Conservation (phyloP, 2,113 vertebrate species). For the Dipodomys spectabilis region DNA sequence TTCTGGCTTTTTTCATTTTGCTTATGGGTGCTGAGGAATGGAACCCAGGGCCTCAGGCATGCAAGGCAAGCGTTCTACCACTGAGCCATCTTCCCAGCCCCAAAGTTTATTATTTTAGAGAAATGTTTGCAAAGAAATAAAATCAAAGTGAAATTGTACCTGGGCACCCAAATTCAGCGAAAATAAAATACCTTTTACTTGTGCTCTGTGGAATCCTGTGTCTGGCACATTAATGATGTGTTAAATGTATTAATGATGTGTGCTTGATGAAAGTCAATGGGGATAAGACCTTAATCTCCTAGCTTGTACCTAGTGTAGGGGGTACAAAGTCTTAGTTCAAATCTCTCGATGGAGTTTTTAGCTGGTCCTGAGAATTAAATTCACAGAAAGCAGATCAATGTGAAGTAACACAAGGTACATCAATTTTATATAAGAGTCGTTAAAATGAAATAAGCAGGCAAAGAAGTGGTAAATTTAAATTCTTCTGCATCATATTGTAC, state of each 20-base stretch:
- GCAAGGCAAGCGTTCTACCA: too few species aligned
- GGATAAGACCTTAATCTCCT: background rate
- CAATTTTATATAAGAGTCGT: background rate
- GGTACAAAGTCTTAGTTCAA: background rate
- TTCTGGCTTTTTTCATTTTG: too few species aligned
- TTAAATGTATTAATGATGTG: background rate
- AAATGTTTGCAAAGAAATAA: background rate
- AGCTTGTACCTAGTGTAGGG: background rate
- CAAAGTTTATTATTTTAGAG: background rate
- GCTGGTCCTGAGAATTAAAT: background rate
- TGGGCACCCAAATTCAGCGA: background rate
- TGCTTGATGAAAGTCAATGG: background rate
- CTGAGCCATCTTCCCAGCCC: too few species aligned
- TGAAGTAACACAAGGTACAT: background rate
- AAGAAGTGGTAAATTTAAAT: background rate
- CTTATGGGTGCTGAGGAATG: too few species aligned
- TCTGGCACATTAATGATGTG: rapidly evolving
- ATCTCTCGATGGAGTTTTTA: background rate
- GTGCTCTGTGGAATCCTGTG: rapidly evolving
- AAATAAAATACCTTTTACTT: background rate
- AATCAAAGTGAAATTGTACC: background rate
- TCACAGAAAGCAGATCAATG: background rate
- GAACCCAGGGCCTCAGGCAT: too few species aligned
- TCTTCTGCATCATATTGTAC: background rate
- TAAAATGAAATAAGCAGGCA: background rate